These are phyloP conservation scores for Melanotaenia duboulayi DNA, from an alignment of 2,113 vertebrate species.

Conservation along the genomic window DNA sequence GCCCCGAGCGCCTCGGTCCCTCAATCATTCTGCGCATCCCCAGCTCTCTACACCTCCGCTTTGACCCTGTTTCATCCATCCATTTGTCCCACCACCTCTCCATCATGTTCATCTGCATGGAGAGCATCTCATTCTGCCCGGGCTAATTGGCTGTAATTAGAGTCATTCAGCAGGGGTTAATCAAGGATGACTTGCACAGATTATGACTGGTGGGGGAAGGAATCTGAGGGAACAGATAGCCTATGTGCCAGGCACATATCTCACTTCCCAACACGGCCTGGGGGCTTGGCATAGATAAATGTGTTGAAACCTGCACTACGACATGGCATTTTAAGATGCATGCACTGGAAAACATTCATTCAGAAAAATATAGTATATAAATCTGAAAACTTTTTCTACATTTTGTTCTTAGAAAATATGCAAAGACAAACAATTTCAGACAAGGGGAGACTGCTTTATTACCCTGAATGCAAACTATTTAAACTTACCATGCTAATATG, in stretches of 20 bases:
- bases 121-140: slow-evolving; percentile 62
- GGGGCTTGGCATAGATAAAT: slow-evolving; percentile 44
- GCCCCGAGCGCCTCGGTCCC: slow-evolving; percentile 48
- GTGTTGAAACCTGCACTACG: slow-evolving; percentile 15
- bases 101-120: slow-evolving; percentile 63
- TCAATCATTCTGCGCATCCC: slow-evolving; percentile 53
- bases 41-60: slow-evolving; percentile 66
- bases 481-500: neutral
- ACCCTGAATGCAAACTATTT: neutral
- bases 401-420: too few species aligned
- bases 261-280: slow-evolving; percentile 28
- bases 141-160: slow-evolving; percentile 83
- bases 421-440: neutral
- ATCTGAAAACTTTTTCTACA: slow-evolving; percentile 10
- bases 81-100: slow-evolving; percentile 53
- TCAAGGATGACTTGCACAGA: slow-evolving; percentile 79
- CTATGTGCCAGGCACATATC: slow-evolving; percentile 51
- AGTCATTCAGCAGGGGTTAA: slow-evolving; percentile 79
- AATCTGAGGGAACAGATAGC: slow-evolving; percentile 47
- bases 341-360: slow-evolving; percentile 15
- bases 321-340: slow-evolving; percentile 20
- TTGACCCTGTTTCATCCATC: slow-evolving; percentile 42
- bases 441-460: slow-evolving; percentile 2
- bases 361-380: neutral
- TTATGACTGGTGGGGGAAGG: slow-evolving; percentile 64